Conservation (phyloP, 2,113 vertebrate species). For the Callipepla squamata region DNA sequence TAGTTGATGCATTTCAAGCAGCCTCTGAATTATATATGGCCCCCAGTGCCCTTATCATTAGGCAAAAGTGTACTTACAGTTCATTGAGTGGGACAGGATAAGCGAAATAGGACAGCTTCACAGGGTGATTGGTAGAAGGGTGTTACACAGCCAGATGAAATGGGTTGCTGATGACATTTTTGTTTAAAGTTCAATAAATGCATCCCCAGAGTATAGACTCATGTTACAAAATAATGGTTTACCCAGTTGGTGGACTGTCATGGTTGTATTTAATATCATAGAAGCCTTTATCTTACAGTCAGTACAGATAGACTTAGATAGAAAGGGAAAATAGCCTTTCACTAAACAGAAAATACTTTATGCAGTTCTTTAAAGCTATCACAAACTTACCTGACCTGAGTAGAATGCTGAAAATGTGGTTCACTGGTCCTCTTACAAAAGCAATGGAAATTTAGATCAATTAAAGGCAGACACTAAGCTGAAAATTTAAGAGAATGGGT, state of each 20-base stretch:
- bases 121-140: constrained; percentile 37
- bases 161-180: constrained; percentile 60
- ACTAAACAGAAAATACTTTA: constrained; percentile 25
- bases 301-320: constrained; percentile 50
- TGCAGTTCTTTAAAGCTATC: constrained; percentile 41
- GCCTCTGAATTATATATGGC: constrained; percentile 67
- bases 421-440: background rate
- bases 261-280: constrained; percentile 39
- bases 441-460: background rate
- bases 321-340: constrained; percentile 45
- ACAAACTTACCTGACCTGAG: background rate
- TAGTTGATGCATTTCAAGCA: constrained; percentile 63
- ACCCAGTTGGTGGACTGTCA: background rate
- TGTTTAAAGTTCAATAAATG: constrained; percentile 66
- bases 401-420: background rate
- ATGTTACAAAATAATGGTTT: constrained; percentile 54
- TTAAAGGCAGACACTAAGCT: background rate
- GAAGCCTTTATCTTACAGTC: constrained; percentile 48
- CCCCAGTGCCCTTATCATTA: constrained; percentile 47
- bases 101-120: constrained; percentile 32
- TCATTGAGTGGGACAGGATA: constrained; percentile 57
- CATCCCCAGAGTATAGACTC: constrained; percentile 3
- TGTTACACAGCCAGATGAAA: constrained; percentile 51
- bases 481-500: background rate
- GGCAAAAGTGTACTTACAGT: constrained; percentile 54